Percentiles rank a stretch among this genome's conserved stretches.
phyloP scores from a whole-genome alignment of 2,888 invertebrate species.

The Torymus tubicola region DNA sequence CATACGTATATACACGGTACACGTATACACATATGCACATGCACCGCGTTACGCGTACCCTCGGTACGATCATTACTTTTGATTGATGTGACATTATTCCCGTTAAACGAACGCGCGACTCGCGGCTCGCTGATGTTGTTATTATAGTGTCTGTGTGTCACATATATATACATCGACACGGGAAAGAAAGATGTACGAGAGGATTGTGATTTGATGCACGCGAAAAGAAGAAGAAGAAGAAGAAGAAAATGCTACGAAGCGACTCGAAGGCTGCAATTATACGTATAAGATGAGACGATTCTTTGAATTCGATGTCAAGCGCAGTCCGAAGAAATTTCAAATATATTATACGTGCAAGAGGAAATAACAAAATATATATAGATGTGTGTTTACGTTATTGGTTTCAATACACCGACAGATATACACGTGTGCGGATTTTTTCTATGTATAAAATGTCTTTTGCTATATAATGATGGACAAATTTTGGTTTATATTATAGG shows the following conservation, averaged over 20 bases:
- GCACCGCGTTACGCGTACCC: too few relatives aligned
- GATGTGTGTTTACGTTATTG: too few relatives aligned
- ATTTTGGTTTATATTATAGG: too few relatives aligned
- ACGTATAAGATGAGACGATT: slow-evolving; percentile 29
- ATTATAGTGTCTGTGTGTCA: not conserved
- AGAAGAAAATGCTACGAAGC: not conserved
- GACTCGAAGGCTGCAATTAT: slow-evolving; percentile 27
- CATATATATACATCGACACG: not conserved
- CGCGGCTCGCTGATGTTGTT: not conserved
- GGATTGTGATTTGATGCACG: not conserved
- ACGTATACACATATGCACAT: too few relatives aligned
- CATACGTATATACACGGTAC: too few relatives aligned
- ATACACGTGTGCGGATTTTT: too few relatives aligned
- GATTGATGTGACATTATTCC: slow-evolving; percentile 27
- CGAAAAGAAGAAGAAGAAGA: not conserved
- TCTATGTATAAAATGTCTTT: too few relatives aligned
- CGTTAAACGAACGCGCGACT: slow-evolving; percentile 15
- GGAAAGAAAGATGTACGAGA: not conserved
- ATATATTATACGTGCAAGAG: not conserved
- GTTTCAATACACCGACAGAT: too few relatives aligned
- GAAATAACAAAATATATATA: too few relatives aligned
- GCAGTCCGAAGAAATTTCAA: not conserved
- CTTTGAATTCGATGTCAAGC: slow-evolving; percentile 18
- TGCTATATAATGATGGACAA: too few relatives aligned
- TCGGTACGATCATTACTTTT: slow-evolving; percentile 19